Evolutionary conservation across 2,797 vertebrate genomes (phyloP).

Genomic region (Pempheris klunzingeri): DNA sequence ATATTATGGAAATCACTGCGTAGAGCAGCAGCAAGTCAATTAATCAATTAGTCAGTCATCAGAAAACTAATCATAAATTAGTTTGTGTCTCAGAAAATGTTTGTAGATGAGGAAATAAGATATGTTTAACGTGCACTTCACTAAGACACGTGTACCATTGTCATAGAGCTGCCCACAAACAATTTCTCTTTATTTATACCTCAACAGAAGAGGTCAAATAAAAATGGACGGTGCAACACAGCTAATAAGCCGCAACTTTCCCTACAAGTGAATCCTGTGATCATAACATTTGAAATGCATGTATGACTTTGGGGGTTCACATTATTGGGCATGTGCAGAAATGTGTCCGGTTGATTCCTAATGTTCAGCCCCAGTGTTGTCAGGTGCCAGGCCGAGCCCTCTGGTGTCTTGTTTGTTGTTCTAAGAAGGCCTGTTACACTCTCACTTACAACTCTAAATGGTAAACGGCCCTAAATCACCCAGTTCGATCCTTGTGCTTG

Average conservation of each 20-base stretch:
- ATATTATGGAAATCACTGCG: neutral
- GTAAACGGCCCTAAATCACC: neutral
- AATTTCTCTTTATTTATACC: neutral
- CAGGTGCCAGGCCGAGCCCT: neutral
- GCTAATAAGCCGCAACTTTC: neutral
- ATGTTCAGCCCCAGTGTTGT: neutral
- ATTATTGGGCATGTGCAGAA: neutral
- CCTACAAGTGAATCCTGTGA: neutral
- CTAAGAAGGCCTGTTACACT: neutral
- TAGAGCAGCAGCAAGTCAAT: neutral
- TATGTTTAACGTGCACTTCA: neutral
- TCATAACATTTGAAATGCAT: too few relatives aligned
- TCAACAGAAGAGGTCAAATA: neutral
- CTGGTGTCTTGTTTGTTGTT: neutral
- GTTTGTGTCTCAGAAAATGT: neutral
- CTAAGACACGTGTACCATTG: neutral
- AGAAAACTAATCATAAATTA: too few relatives aligned
- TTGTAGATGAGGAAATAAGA: neutral
- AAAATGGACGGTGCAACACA: neutral
- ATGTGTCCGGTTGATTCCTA: neutral
- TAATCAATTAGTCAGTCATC: too few relatives aligned
- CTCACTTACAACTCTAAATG: constrained; percentile 1
- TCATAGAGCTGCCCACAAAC: neutral
- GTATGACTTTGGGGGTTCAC: neutral
- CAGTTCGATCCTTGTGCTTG: constrained; percentile 11